phyloP scores from a whole-genome alignment of 2,797 vertebrate genomes.

The Muraenolepis orangiensis region DNA sequence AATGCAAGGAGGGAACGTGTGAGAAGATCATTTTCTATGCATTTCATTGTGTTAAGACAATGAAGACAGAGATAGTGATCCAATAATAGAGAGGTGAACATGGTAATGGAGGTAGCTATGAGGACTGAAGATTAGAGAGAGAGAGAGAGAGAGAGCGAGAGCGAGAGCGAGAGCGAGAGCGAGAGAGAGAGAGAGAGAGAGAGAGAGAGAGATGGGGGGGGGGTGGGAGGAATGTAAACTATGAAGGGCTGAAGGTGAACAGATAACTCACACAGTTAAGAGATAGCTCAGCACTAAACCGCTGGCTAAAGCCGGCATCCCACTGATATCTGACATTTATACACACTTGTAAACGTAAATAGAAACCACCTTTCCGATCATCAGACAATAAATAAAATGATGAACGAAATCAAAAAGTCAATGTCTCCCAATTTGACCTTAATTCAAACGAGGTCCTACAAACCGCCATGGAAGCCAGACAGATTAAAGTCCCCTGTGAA shows the following conservation, averaged over 20 bases:
- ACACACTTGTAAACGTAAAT: not conserved
- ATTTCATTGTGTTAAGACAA: too few relatives aligned
- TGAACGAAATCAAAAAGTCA: not conserved
- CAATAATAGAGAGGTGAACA: not conserved
- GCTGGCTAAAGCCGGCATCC: not conserved
- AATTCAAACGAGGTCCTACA: not conserved
- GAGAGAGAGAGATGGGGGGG: too few relatives aligned
- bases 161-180: too few relatives aligned
- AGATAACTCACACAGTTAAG: too few relatives aligned
- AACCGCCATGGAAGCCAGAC: not conserved
- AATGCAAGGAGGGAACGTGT: not conserved
- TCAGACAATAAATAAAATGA: not conserved
- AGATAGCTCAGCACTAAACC: too few relatives aligned
- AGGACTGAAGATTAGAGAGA: too few relatives aligned
- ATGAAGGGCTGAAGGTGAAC: too few relatives aligned
- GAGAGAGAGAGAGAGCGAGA: too few relatives aligned
- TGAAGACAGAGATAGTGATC: not conserved
- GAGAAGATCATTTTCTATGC: not conserved
- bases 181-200: too few relatives aligned
- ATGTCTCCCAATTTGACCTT: not conserved
- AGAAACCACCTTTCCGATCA: not conserved
- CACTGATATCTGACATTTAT: not conserved
- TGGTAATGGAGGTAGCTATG: too few relatives aligned
- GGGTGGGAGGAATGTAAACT: too few relatives aligned
- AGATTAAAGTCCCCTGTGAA: not conserved